Conservation (phyloP, 1,140 invertebrate genomes). For the Notospermus geniculatus region DNA sequence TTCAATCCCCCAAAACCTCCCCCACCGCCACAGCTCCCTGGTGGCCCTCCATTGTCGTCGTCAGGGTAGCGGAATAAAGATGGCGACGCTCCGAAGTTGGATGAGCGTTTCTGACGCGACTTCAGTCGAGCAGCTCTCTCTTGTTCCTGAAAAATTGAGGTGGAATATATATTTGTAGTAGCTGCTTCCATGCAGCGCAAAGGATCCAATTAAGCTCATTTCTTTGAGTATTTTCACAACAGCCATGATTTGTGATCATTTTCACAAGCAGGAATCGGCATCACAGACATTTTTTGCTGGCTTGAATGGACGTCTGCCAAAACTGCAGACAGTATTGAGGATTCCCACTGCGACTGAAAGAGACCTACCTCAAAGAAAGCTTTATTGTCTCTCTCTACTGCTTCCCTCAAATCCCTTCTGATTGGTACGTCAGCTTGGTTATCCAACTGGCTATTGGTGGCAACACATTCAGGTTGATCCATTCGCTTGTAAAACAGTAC, state of each 20-base stretch:
- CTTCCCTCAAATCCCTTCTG: conserved; percentile 55
- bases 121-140: conserved; percentile 32
- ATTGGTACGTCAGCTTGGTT: conserved; percentile 35
- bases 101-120: conserved; percentile 22
- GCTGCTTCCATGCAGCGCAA: background rate
- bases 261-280: background rate
- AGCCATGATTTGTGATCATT: background rate
- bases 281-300: no score
- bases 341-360: background rate
- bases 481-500: conserved; percentile 71
- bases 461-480: conserved; percentile 19
- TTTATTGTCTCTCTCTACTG: conserved; percentile 58
- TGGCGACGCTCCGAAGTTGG: conserved; percentile 23
- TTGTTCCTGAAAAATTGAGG: conserved; percentile 37
- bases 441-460: conserved; percentile 11
- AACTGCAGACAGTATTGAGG: background rate
- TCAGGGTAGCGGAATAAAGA: conserved; percentile 30
- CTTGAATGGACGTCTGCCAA: no score
- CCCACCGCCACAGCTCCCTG: conserved; percentile 30
- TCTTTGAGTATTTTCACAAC: background rate
- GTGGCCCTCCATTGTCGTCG: conserved; percentile 33
- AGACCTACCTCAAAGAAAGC: conserved; percentile 44
- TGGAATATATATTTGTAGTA: background rate
- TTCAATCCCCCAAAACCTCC: conserved; percentile 32
- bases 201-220: background rate